Conservation (phyloP, 2,797 vertebrate species). For the Natrix natrix region DNA sequence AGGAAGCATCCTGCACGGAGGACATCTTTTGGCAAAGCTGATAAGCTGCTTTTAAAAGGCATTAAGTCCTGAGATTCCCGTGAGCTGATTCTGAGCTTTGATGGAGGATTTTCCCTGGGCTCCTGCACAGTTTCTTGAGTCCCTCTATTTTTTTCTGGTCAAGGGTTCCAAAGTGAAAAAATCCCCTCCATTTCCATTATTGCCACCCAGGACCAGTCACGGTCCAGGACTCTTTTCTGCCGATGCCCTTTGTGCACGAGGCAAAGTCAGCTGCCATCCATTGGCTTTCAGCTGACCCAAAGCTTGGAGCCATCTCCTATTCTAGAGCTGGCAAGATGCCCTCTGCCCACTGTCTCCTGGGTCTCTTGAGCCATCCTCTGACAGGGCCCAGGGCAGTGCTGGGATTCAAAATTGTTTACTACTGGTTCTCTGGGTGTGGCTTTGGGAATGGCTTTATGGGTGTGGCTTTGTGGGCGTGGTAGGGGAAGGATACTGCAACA, state of each 20-base stretch:
- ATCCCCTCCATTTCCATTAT: neutral
- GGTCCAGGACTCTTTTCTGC: neutral
- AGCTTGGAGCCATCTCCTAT: neutral
- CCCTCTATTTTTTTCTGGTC: neutral
- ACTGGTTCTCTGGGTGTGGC: too few species aligned
- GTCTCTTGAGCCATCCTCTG: neutral
- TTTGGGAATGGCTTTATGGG: too few species aligned
- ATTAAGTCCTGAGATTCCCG: neutral
- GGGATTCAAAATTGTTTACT: too few species aligned
- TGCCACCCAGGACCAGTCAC: neutral
- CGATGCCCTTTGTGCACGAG: neutral
- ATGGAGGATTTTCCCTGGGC: neutral
- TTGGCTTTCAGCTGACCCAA: neutral
- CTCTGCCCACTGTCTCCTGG: neutral
- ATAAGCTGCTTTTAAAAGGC: neutral
- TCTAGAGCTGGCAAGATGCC: neutral
- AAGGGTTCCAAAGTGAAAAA: neutral
- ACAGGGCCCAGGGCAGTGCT: neutral
- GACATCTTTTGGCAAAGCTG: neutral
- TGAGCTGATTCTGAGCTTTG: neutral
- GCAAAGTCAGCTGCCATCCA: neutral
- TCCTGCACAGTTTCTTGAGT: neutral
- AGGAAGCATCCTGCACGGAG: neutral
- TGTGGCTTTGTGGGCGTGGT: too few species aligned
- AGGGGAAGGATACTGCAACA: too few species aligned